Conservation (phyloP, 1,140 invertebrate genomes). For the Zelostemma sp. region DNA sequence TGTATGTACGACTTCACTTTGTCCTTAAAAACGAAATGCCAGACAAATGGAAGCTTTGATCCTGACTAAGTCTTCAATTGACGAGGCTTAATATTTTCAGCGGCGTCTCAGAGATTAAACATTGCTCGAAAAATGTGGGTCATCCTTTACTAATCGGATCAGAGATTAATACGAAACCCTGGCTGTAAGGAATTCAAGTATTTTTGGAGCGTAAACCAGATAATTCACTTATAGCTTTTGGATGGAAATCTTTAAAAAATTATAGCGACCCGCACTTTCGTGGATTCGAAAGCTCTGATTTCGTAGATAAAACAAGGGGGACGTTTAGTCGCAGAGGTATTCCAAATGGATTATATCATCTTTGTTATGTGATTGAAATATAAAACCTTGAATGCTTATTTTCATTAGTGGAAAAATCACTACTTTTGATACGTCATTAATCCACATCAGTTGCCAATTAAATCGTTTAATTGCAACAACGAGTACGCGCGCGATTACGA, state of each 20-base stretch:
- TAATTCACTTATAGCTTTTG: background rate
- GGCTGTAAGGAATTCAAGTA: background rate
- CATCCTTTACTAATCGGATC: background rate
- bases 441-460: no score
- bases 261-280: no score
- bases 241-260: background rate
- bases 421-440: no score
- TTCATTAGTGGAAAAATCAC: no score
- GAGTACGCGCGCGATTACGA: no score
- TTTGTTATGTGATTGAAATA: no score
- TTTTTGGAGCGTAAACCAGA: background rate
- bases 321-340: no score
- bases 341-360: no score
- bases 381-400: no score
- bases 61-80: background rate
- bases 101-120: background rate
- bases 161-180: background rate
- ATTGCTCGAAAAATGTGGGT: slow-evolving; percentile 1
- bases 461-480: no score
- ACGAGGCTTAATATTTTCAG: background rate
- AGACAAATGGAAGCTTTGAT: background rate
- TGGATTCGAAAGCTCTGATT: no score
- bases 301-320: no score
- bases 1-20: background rate
- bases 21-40: background rate